phyloP scores from a whole-genome alignment of 2,797 vertebrate genomes.

The Picus viridis region DNA sequence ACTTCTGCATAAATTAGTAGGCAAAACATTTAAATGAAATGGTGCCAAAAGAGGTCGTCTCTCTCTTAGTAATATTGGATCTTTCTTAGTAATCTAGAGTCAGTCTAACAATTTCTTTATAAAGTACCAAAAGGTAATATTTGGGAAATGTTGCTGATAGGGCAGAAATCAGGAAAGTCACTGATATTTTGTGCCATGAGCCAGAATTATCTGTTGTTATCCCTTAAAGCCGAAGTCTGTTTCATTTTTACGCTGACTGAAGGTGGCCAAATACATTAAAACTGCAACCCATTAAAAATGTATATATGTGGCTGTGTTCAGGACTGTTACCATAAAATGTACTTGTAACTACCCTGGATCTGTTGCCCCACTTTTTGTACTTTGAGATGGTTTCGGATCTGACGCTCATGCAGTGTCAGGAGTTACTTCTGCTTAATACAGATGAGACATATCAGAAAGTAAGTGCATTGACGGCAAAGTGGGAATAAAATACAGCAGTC shows the following conservation, averaged over 20 bases:
- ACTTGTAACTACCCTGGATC: background rate
- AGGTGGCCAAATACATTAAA: background rate
- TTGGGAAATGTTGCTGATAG: background rate
- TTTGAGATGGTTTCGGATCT: background rate
- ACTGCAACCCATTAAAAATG: background rate
- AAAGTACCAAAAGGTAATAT: background rate
- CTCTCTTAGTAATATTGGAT: background rate
- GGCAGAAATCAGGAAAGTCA: background rate
- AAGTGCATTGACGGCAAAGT: background rate
- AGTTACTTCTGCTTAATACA: background rate
- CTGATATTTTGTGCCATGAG: background rate
- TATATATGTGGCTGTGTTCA: background rate
- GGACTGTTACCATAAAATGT: background rate
- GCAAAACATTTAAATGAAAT: background rate
- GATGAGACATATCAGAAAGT: background rate
- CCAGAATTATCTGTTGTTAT: background rate
- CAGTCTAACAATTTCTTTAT: background rate
- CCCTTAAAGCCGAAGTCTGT: background rate
- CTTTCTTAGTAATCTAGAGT: background rate
- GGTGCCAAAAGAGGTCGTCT: background rate
- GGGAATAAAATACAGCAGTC: background rate
- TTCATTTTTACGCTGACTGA: background rate
- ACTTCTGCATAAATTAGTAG: background rate
- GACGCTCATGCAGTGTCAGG: accelerated
- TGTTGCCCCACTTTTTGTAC: background rate